A percentile compares a stretch with the other conserved stretches of the same genome.
Evolutionary conservation across 2,797 vertebrate species (phyloP).

Genomic region (Pampus argenteus): DNA sequence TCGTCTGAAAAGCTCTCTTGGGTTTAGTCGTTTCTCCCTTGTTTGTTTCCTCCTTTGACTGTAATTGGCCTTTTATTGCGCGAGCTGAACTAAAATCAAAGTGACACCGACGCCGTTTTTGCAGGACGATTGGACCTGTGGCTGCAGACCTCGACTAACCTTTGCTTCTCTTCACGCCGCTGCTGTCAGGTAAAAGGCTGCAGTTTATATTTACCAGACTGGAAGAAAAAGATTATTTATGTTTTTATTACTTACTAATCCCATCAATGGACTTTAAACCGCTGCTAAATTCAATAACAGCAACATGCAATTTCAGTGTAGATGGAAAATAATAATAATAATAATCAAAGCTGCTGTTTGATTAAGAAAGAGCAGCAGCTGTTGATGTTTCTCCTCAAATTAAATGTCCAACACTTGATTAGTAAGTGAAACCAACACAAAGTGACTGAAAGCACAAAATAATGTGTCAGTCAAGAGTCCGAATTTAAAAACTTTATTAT

Average conservation of each 20-base stretch:
- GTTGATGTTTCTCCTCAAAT: not conserved
- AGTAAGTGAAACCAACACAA: not conserved
- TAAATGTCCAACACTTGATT: not conserved
- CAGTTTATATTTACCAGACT: not conserved
- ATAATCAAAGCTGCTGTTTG: not conserved
- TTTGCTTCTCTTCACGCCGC: not conserved
- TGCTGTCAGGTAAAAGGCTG: not conserved
- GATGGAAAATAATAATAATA: not conserved
- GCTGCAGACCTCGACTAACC: slow-evolving; percentile 15
- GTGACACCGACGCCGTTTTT: slow-evolving; percentile 30
- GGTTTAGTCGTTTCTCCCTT: slow-evolving; percentile 22
- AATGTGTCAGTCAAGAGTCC: not conserved
- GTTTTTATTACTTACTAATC: slow-evolving; percentile 14
- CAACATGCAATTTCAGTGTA: too few relatives aligned
- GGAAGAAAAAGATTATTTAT: not conserved
- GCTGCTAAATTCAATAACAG: too few relatives aligned
- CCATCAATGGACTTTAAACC: too few relatives aligned
- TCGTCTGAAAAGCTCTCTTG: slow-evolving; percentile 24
- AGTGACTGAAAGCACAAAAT: not conserved
- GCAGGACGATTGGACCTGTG: slow-evolving; percentile 19
- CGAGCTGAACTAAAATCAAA: slow-evolving; percentile 39
- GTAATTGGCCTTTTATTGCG: slow-evolving; percentile 63
- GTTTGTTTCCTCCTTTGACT: slow-evolving; percentile 39
- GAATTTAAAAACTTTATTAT: not conserved
- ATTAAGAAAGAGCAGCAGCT: not conserved